Evolutionary conservation across 1,140 invertebrate species (phyloP).

Genomic region (Pseudomyrmex flavicornis): DNA sequence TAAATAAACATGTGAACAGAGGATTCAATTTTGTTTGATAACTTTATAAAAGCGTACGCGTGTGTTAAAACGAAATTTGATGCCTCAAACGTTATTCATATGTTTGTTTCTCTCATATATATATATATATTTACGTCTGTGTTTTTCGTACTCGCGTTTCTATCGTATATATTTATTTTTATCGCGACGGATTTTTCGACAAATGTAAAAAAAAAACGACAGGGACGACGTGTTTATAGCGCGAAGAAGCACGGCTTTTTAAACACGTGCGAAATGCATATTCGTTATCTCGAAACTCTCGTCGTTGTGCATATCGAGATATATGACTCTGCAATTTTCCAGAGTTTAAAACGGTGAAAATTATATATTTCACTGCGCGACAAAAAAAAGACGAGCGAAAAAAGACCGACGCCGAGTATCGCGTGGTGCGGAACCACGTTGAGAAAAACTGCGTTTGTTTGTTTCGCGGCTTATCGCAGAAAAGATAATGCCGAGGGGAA

Average conservation of each 20-base stretch:
- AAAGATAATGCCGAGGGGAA: not conserved
- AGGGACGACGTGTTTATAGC: not conserved
- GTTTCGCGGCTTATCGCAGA: not conserved
- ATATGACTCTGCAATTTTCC: constrained; percentile 19
- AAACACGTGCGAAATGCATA: not conserved
- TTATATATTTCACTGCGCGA: not conserved
- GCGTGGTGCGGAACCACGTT: not conserved
- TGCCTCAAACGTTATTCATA: too few relatives aligned
- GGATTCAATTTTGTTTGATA: not conserved
- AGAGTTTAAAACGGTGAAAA: not conserved
- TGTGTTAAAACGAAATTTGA: too few relatives aligned
- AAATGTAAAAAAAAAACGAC: not conserved
- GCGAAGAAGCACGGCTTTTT: not conserved
- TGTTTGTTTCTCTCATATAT: too few relatives aligned
- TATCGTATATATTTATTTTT: too few relatives aligned
- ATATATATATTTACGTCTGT: too few relatives aligned
- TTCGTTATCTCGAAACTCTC: not conserved
- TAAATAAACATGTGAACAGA: not conserved
- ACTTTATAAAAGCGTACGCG: too few relatives aligned
- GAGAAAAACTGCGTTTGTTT: not conserved
- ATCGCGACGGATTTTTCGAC: too few relatives aligned
- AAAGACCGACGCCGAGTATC: not conserved
- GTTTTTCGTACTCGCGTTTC: too few relatives aligned
- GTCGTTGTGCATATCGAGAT: too few relatives aligned
- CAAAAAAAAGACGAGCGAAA: not conserved